Evolutionary conservation across 2,113 vertebrate genomes (phyloP).

Genomic region (Cyprinus carpio): DNA sequence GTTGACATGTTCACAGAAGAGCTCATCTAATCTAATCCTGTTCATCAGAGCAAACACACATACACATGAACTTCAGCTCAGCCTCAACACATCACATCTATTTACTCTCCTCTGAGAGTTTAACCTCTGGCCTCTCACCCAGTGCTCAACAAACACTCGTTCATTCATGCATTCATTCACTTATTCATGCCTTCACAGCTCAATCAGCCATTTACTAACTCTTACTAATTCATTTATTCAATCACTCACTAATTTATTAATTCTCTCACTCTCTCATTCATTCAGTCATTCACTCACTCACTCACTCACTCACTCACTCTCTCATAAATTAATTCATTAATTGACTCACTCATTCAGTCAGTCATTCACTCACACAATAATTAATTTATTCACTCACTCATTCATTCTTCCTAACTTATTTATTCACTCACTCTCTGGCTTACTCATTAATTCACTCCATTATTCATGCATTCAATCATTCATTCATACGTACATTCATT

Average conservation of each 20-base stretch:
- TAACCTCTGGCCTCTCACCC: neutral
- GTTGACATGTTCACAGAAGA: neutral
- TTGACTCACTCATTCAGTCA: fast-evolving
- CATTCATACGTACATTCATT: neutral
- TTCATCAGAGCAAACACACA: conserved; percentile 20
- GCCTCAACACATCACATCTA: neutral
- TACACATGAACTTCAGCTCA: conserved; percentile 8
- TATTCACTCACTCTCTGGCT: neutral
- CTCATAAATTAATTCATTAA: fast-evolving
- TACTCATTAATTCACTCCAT: fast-evolving
- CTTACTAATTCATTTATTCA: too few relatives aligned
- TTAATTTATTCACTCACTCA: too few relatives aligned
- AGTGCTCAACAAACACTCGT: neutral
- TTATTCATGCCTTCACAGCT: too few relatives aligned
- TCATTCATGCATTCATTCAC: neutral
- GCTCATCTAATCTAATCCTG: neutral
- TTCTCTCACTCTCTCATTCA: too few relatives aligned
- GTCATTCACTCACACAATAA: neutral
- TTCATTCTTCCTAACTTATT: too few relatives aligned
- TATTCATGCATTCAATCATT: fast-evolving
- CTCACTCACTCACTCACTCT: neutral
- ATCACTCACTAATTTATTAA: too few relatives aligned
- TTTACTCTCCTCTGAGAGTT: conserved; percentile 16
- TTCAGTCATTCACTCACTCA: too few relatives aligned
- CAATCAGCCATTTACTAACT: too few relatives aligned